Percentiles rank a stretch among this genome's conserved stretches.
These are phyloP conservation scores for Drosophila affinis DNA, from an alignment of 2,888 invertebrate genomes.

Conservation along the genomic window DNA sequence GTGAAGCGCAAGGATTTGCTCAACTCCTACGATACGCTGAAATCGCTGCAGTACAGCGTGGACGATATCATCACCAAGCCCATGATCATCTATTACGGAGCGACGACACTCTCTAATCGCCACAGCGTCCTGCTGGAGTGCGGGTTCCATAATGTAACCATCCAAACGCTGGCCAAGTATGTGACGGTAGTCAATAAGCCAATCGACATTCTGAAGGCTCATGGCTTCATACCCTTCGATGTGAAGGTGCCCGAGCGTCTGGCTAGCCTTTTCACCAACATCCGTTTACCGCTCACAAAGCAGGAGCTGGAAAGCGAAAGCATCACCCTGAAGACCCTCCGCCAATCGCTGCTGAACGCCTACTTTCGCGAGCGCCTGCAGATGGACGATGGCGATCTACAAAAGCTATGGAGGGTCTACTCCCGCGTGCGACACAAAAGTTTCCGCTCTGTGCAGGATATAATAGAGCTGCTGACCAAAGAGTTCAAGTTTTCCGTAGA, in stretches of 20 bases:
- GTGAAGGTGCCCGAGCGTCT: slow-evolving; percentile 83
- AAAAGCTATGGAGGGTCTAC: slow-evolving; percentile 82
- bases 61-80: slow-evolving; percentile 85
- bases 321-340: slow-evolving; percentile 75
- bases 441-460: slow-evolving; percentile 85
- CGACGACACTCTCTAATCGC: slow-evolving; percentile 86
- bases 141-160: slow-evolving; percentile 84
- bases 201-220: slow-evolving; percentile 82
- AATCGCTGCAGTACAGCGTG: slow-evolving; percentile 83
- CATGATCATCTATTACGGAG: slow-evolving; percentile 86
- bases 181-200: slow-evolving; percentile 77
- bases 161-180: slow-evolving; percentile 83
- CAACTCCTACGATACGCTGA: slow-evolving; percentile 68
- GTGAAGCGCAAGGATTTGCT: slow-evolving; percentile 77
- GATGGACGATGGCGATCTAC: slow-evolving; percentile 79
- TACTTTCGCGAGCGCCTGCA: slow-evolving; percentile 84
- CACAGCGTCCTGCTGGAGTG: slow-evolving; percentile 87
- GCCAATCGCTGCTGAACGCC: slow-evolving; percentile 74
- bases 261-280: slow-evolving; percentile 63
- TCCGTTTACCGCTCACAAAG: slow-evolving; percentile 45
- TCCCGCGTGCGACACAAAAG: slow-evolving; percentile 83
- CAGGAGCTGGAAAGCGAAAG: slow-evolving; percentile 57
- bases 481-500: slow-evolving; percentile 85
- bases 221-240: slow-evolving; percentile 81
- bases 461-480: slow-evolving; percentile 85